A percentile compares a stretch with the other conserved stretches of the same genome.
Evolutionary conservation across 2,113 vertebrate genomes (phyloP).

Genomic region (Theristicus caerulescens): DNA sequence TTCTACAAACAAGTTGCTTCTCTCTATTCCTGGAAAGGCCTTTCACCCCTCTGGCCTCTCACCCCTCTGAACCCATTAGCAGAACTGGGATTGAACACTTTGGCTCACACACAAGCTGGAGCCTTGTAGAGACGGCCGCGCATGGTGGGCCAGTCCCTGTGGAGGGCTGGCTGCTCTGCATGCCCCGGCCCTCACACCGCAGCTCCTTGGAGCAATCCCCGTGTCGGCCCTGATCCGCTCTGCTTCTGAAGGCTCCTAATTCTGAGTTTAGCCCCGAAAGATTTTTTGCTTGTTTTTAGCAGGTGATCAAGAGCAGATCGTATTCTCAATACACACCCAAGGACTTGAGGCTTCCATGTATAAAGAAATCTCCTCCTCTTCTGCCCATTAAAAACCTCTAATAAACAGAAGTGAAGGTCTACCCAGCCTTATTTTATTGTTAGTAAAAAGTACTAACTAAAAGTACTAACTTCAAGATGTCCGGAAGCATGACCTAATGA

Average conservation of each 20-base stretch:
- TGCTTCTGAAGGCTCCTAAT: background rate
- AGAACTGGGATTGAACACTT: background rate
- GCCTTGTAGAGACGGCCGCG: rapidly evolving
- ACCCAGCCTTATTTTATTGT: background rate
- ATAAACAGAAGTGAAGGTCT: background rate
- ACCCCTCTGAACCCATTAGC: background rate
- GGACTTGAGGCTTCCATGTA: background rate
- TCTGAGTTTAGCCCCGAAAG: background rate
- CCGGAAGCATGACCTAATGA: background rate
- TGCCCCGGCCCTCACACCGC: rapidly evolving
- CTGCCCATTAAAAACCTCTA: background rate
- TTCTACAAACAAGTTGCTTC: background rate
- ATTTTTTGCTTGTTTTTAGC: background rate
- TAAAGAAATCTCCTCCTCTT: background rate
- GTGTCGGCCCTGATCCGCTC: rapidly evolving
- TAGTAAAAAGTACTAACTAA: background rate
- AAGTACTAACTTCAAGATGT: background rate
- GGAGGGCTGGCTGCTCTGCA: background rate
- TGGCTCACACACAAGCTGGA: background rate
- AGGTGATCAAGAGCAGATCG: background rate
- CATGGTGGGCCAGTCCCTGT: rapidly evolving
- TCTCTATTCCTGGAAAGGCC: background rate
- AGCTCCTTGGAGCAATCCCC: background rate
- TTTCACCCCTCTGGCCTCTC: background rate
- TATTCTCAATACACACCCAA: background rate